A percentile compares a stretch with the other conserved stretches of the same genome.
Conservation (phyloP, 92 coral and sea anemone genomes). For the Palythoa grandis region DNA sequence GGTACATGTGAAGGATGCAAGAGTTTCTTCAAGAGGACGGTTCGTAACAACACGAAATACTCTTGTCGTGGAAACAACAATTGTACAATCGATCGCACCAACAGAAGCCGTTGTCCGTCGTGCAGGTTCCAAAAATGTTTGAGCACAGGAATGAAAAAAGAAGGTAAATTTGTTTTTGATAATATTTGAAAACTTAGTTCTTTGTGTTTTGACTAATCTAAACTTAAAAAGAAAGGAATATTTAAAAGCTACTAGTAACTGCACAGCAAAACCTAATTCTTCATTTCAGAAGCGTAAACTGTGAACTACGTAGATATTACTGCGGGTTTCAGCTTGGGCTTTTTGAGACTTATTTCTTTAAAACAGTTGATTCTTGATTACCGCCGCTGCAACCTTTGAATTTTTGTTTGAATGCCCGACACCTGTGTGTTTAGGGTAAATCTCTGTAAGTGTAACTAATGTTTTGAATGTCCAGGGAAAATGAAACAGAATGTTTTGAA, state of each 20-base stretch:
- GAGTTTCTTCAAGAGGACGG: constrained; percentile 90
- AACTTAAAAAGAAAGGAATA: neutral
- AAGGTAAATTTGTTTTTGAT: constrained; percentile 56
- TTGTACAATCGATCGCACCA: constrained; percentile 79
- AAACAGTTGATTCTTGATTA: too few species aligned
- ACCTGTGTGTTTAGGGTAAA: too few species aligned
- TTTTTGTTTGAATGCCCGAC: too few species aligned
- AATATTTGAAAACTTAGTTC: neutral
- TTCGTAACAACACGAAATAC: constrained; percentile 85
- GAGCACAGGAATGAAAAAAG: constrained; percentile 87
- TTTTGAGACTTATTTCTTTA: too few species aligned
- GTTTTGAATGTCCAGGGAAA: too few species aligned
- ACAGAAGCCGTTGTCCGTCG: constrained; percentile 89
- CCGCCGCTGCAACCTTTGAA: too few species aligned
- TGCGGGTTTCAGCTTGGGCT: too few species aligned
- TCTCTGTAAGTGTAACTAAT: too few species aligned
- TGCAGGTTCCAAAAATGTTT: constrained; percentile 87
- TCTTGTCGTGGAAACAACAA: constrained; percentile 83
- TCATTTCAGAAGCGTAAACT: neutral
- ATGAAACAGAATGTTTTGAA: too few species aligned
- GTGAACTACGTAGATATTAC: too few species aligned
- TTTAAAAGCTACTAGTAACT: neutral
- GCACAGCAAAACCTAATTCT: neutral
- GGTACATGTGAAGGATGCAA: constrained; percentile 93
- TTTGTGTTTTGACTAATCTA: neutral